These are phyloP conservation scores for Metallyticus violacea DNA, from an alignment of 2,888 invertebrate species.

Conservation along the genomic window DNA sequence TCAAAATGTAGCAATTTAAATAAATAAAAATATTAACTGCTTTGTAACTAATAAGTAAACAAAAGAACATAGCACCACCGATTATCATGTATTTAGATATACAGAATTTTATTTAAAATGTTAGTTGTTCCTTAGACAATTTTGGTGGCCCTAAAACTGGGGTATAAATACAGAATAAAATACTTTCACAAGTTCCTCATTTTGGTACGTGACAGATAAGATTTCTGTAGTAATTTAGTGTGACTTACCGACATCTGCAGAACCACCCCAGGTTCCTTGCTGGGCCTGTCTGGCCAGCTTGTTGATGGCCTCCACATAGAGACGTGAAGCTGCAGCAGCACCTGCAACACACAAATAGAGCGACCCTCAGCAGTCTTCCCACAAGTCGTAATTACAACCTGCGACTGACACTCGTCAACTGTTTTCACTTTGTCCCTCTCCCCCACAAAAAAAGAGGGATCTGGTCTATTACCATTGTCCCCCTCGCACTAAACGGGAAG, in stretches of 20 bases:
- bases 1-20: no score
- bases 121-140: no score
- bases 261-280: constrained; percentile 86
- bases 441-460: not conserved
- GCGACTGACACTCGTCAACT: not conserved
- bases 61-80: no score
- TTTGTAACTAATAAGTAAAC: no score
- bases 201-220: no score
- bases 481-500: not conserved
- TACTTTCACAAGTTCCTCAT: no score
- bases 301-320: constrained; percentile 85
- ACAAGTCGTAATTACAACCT: not conserved
- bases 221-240: no score
- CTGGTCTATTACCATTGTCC: not conserved
- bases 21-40: no score
- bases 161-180: no score
- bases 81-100: no score
- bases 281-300: constrained; percentile 86
- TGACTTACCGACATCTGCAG: constrained; percentile 82
- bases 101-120: no score
- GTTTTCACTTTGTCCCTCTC: not conserved
- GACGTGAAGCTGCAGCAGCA: constrained; percentile 81
- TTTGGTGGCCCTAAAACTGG: not conserved
- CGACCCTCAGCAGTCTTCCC: not conserved
- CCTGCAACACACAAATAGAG: constrained; percentile 54